Conservation (phyloP, 2,888 invertebrate species). For the Pteria penguin region DNA sequence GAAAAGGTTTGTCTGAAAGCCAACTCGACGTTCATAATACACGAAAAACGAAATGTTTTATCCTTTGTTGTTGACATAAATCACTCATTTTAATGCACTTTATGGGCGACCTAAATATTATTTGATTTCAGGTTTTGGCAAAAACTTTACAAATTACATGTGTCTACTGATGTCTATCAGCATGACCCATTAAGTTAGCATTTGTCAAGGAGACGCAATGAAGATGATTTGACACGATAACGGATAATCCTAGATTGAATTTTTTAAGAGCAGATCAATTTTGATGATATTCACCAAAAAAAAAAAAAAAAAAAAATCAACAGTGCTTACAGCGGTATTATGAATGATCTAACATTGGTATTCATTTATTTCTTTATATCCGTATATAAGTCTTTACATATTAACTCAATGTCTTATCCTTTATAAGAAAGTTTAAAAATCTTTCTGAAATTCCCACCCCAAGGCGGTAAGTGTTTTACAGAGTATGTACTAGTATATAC, state of each 20-base stretch:
- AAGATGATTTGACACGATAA: neutral
- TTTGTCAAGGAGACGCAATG: neutral
- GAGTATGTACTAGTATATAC: neutral
- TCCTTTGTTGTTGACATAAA: slow-evolving; percentile 2
- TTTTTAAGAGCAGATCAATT: neutral
- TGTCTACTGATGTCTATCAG: neutral
- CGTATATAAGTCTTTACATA: neutral
- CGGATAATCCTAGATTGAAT: neutral
- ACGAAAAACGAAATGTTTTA: neutral
- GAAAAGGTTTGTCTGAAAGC: neutral
- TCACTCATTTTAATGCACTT: neutral
- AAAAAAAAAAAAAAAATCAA: no score
- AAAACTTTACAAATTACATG: neutral
- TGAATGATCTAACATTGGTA: no score
- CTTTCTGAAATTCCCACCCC: neutral
- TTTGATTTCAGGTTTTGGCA: neutral
- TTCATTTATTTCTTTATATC: no score
- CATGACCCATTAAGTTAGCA: slow-evolving; percentile 1
- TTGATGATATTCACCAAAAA: neutral
- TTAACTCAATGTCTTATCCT: neutral
- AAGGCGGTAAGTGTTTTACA: neutral
- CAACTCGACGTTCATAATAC: neutral
- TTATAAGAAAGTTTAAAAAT: neutral
- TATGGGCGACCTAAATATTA: neutral
- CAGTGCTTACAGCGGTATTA: no score